A percentile compares a stretch with the other conserved stretches of the same genome.
These are phyloP conservation scores for Platysteira castanea DNA, from an alignment of 2,113 vertebrate genomes.

Conservation along the genomic window DNA sequence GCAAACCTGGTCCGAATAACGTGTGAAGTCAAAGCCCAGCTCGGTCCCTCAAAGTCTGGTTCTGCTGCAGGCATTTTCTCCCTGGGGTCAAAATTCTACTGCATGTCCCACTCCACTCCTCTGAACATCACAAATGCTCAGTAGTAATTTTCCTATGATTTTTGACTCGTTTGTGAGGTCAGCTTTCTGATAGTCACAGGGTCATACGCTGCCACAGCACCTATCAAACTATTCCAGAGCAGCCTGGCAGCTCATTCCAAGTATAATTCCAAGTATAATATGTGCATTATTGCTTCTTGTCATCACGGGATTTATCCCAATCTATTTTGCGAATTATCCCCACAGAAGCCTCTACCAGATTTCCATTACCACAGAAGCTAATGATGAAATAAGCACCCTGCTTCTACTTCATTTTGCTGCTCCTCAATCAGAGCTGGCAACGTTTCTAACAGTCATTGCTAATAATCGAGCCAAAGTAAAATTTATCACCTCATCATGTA, in stretches of 20 bases:
- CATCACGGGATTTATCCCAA: not conserved
- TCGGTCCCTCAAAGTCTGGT: not conserved
- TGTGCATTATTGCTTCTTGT: not conserved
- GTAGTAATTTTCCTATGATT: not conserved
- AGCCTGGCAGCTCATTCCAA: not conserved
- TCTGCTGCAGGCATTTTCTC: not conserved
- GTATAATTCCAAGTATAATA: not conserved
- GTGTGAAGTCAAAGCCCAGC: not conserved
- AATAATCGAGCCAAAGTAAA: not conserved
- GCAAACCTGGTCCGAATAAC: not conserved
- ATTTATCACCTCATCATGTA: not conserved
- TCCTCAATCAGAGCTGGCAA: not conserved
- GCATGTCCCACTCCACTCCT: not conserved
- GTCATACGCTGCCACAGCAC: not conserved
- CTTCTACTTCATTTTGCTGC: not conserved
- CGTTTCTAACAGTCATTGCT: not conserved
- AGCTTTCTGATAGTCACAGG: not conserved
- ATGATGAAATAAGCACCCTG: not conserved
- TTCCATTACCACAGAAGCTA: not conserved
- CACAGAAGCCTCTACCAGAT: not conserved
- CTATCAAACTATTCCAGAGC: not conserved
- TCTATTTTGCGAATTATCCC: not conserved
- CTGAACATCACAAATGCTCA: not conserved
- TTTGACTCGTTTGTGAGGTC: not conserved
- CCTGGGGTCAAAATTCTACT: not conserved